Evolutionary conservation across 2,888 invertebrate genomes (phyloP), one percentile per base, ranked within the genome.

Genomic region (Seira ritae): DNA sequence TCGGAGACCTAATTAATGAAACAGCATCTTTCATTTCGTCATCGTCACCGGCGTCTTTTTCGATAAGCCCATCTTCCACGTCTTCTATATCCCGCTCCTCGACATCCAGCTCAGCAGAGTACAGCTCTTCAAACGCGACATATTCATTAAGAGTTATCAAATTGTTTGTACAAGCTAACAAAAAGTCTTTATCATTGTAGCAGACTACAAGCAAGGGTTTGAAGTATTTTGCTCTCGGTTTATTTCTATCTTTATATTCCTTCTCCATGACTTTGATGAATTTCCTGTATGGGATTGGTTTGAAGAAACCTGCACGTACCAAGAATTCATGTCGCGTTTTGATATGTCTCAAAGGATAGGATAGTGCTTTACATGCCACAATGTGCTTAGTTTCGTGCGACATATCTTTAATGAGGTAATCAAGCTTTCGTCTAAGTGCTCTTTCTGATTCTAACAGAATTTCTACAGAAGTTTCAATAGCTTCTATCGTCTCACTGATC

Each of bases 71-170:
- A 46, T 17, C 24, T 0, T 15, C 15, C 31, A 31, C 2, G 8
- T 31, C 31, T 4, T 31, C 8, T 31, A n/a, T n/a, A n/a, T 75
- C 55, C 68, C 2, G 8, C n/a, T 15, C 19, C 62, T 80, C 0
- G 3, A 66, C 69, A 10, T 70, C 70, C 55, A 71, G 17, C n/a
- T 85, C 84, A 6, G 72, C 62, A 46, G 62, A 31, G 60, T 71
- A 87, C n/a, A 86, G 19, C 67, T 87, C 87, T 70, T 88, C 88
- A 78, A 89, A 89, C 4, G 87, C 86, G 12, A 67, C 85, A n/a
- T 87, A 50, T 22, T 89, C 87, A 42, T 84, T 85, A 4, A 81
- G 12, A 8, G 74, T 84, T 12, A 89, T 19, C 6, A 55, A 10
- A 62, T 81, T 74, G 15, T 84, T 77, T 0, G 86, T 87, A 62